Percentiles rank a stretch among this genome's conserved stretches.
These are phyloP conservation scores for Cephus spinipes DNA, from an alignment of 2,888 invertebrate genomes.

Conservation along the genomic window DNA sequence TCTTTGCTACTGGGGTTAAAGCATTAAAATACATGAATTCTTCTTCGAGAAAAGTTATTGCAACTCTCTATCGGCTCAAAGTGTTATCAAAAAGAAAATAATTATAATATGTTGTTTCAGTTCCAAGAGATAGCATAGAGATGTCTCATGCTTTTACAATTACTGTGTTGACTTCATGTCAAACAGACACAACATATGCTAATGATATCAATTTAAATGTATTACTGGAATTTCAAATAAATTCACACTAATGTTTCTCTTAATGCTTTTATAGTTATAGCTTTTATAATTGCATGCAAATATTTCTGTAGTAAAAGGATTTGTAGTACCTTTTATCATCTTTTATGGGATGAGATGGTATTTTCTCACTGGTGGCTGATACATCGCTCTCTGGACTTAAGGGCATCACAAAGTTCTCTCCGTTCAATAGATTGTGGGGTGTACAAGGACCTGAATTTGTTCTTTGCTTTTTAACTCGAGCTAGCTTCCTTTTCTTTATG, in stretches of 20 bases:
- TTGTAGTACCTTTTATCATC: slow-evolving; percentile 57
- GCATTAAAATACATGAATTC: neutral
- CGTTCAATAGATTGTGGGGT: slow-evolving; percentile 50
- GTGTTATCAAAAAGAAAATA: neutral
- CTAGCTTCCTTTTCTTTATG: slow-evolving; percentile 52
- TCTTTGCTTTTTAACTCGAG: slow-evolving; percentile 51
- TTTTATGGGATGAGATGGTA: slow-evolving; percentile 46
- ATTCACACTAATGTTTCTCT: slow-evolving; percentile 4
- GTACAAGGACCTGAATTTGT: slow-evolving; percentile 37
- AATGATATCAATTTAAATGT: neutral
- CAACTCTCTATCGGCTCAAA: neutral
- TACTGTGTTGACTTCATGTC: neutral
- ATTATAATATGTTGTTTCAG: neutral
- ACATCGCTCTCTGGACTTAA: slow-evolving; percentile 66
- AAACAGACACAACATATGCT: neutral
- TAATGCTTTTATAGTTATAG: neutral
- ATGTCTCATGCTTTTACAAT: neutral
- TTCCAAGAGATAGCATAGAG: neutral
- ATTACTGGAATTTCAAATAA: neutral
- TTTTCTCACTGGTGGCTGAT: slow-evolving; percentile 61
- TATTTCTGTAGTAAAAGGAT: neutral
- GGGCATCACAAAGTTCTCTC: slow-evolving; percentile 63
- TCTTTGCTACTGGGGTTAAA: neutral
- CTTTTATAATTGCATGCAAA: slow-evolving; percentile 20
- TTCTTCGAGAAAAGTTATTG: neutral